A percentile compares a stretch with the other conserved stretches of the same genome.
These are phyloP conservation scores for Fragum whitleyi DNA, from an alignment of 2,888 invertebrate genomes.

Conservation along the genomic window DNA sequence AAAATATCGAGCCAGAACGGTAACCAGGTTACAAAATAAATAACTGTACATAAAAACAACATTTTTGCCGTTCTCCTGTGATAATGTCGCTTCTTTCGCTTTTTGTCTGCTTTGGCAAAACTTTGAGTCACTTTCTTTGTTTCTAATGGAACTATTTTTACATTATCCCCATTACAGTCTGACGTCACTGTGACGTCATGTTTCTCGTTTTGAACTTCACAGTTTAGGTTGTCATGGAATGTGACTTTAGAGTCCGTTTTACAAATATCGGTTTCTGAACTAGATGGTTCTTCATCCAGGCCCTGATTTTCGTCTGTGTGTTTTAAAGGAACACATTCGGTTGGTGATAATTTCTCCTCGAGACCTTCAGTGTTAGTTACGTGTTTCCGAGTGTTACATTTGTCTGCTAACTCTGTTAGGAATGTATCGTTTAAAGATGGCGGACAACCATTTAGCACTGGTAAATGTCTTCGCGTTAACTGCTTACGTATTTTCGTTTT, in stretches of 20 bases:
- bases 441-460: background rate
- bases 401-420: background rate
- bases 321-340: background rate
- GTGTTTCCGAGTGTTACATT: background rate
- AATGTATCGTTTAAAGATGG: background rate
- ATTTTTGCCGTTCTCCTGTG: conserved; percentile 76
- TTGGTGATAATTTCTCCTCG: background rate
- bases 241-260: conserved; percentile 14
- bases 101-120: conserved; percentile 36
- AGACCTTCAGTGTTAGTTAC: background rate
- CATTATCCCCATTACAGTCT: conserved; percentile 4
- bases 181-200: conserved; percentile 25
- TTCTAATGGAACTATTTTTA: background rate
- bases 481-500: conserved; percentile 59
- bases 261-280: conserved; percentile 3
- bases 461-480: conserved; percentile 25
- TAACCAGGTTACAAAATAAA: conserved; percentile 76
- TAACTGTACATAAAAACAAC: conserved; percentile 77
- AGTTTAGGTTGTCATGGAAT: conserved; percentile 3
- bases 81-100: conserved; percentile 41
- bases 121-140: conserved; percentile 13
- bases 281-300: background rate
- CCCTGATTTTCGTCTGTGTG: background rate
- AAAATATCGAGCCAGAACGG: conserved; percentile 81
- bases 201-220: background rate